phyloP scores from a whole-genome alignment of 1,140 invertebrate species.

The Tetramorium alpestre region DNA sequence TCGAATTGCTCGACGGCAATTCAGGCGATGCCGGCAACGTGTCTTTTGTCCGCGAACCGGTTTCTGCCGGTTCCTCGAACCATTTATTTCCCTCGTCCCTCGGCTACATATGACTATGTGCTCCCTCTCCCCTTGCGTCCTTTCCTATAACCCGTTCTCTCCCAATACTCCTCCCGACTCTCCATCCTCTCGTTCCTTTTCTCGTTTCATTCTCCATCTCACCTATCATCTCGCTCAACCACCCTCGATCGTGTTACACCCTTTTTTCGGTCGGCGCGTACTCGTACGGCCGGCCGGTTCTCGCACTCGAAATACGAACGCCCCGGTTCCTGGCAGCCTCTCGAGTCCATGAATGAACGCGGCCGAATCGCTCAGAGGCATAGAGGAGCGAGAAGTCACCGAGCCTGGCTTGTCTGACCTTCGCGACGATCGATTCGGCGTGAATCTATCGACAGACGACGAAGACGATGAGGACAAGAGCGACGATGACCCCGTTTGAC shows the following conservation, averaged over 20 bases:
- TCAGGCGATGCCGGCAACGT: conserved; percentile 59
- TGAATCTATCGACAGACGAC: conserved; percentile 26
- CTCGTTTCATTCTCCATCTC: neutral
- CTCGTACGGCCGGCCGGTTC: neutral
- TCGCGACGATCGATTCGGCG: conserved; percentile 64
- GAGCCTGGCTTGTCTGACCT: conserved; percentile 59
- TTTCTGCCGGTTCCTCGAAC: conserved; percentile 79
- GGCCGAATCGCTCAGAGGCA: conserved; percentile 33
- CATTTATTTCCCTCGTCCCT: conserved; percentile 76
- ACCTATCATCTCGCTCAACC: neutral
- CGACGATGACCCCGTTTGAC: conserved; percentile 64
- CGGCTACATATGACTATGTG: conserved; percentile 27
- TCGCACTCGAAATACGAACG: conserved; percentile 52
- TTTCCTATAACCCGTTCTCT: conserved; percentile 16
- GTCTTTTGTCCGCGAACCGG: conserved; percentile 83
- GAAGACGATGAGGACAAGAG: conserved; percentile 26
- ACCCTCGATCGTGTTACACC: conserved; percentile 43
- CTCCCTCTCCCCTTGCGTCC: neutral
- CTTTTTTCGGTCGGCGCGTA: neutral
- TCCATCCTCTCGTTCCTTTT: conserved; percentile 34
- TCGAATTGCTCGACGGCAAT: conserved; percentile 48
- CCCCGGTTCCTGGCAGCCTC: conserved; percentile 31
- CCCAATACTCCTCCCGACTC: neutral
- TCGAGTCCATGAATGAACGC: conserved; percentile 66
- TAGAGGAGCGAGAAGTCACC: conserved; percentile 25